Evolutionary conservation across 2,797 vertebrate species (phyloP).

Genomic region (Karalla daura): DNA sequence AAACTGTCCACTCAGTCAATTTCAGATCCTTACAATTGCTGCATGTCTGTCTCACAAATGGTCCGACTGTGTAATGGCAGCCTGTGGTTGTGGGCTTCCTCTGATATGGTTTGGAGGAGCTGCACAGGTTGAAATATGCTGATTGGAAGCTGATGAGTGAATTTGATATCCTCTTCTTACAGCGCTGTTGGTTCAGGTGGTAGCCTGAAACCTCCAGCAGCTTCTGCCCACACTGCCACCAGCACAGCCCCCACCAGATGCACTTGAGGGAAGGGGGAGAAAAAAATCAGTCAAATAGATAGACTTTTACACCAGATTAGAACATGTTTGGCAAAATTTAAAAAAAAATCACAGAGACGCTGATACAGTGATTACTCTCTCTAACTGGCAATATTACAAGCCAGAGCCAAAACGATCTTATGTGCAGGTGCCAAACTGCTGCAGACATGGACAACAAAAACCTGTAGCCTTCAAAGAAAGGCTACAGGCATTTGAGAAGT

Average conservation of each 20-base stretch:
- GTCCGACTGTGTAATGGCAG: background rate
- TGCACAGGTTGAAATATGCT: background rate
- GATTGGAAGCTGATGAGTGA: constrained; percentile 55
- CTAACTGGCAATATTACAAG: too few species aligned
- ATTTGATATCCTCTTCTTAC: constrained; percentile 79
- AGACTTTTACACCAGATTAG: too few species aligned
- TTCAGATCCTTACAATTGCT: background rate
- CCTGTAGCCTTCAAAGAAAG: too few species aligned
- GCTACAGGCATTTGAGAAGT: too few species aligned
- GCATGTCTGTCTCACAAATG: background rate
- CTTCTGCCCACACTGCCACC: constrained; percentile 78
- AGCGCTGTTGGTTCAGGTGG: constrained; percentile 66
- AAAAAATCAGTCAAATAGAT: too few species aligned
- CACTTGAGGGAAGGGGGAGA: constrained; percentile 59
- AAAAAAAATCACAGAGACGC: too few species aligned
- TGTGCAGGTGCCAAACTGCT: too few species aligned
- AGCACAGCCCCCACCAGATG: constrained; percentile 77
- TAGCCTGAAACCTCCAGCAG: constrained; percentile 76
- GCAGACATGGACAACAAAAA: too few species aligned
- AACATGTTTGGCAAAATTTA: too few species aligned
- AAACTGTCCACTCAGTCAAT: background rate
- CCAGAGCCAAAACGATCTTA: too few species aligned
- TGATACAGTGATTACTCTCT: too few species aligned
- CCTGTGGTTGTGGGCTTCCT: background rate
- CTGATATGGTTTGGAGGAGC: background rate